Conservation (phyloP, 2,888 invertebrate genomes). For the Drosophila rubida region DNA sequence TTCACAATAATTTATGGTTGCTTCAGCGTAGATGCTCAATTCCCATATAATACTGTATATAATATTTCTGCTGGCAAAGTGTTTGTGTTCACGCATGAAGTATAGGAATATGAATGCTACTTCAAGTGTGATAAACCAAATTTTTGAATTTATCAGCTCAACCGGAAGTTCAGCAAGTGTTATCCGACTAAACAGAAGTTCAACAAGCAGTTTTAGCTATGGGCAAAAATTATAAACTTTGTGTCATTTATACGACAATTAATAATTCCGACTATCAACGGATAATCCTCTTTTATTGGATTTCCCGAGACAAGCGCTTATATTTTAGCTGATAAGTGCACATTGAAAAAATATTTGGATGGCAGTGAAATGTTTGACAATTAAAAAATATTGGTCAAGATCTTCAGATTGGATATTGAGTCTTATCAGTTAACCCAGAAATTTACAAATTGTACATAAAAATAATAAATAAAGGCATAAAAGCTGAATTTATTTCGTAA, state of each 20-base stretch:
- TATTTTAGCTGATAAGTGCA: not conserved
- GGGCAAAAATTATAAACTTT: not conserved
- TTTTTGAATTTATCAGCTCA: constrained; percentile 2
- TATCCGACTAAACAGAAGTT: not conserved
- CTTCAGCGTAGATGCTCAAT: no score
- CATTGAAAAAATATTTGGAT: not conserved
- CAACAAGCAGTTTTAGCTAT: not conserved
- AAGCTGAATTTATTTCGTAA: not conserved
- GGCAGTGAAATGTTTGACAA: not conserved
- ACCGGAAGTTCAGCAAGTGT: not conserved
- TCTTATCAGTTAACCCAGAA: not conserved
- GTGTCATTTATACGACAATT: no score
- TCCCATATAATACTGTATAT: no score
- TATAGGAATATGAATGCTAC: not conserved
- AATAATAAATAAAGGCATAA: not conserved
- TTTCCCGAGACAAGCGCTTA: not conserved
- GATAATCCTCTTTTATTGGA: not conserved
- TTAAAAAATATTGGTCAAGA: not conserved
- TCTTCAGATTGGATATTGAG: not conserved
- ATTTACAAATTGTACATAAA: not conserved
- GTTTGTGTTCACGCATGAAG: not conserved
- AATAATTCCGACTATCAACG: no score
- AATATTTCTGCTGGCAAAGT: not conserved
- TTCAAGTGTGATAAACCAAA: not conserved
- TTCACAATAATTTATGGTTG: no score